Evolutionary conservation across 2,113 vertebrate species (phyloP), one percentile per base, ranked within the genome.

Genomic region (Petromus typicus): DNA sequence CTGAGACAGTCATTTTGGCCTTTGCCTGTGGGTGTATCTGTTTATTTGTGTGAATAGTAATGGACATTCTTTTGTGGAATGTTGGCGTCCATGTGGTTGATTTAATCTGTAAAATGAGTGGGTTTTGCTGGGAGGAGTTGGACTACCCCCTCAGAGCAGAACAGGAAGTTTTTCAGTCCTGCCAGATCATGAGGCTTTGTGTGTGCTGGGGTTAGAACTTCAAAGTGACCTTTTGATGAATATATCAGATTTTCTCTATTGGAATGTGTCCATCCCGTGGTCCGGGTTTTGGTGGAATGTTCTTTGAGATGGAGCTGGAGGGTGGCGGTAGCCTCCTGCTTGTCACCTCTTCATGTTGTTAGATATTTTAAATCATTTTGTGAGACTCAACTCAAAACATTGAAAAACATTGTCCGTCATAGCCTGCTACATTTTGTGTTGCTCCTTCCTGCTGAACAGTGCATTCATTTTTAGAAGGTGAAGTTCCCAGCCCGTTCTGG

Each of bases 31-130:
- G 91, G 91, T 63, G 83, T 97, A 93, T 96, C 88, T 96, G 45
- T 97, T 96, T 97, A 96, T 97, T 95, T 97, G 89, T 86, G 30
- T 69, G 76, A 97, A 91, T 91, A 90, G 91, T 85, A 96, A n/a
- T 96, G 95, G 95, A 89, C 96, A 95, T 97, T 96, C 93, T 56
- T 96, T 86, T 96, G 82, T 93, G 95, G 95, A 96, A 96, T 97
- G 86, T 95, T 98, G 97, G 96, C 96, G 91, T 96, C 90, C 80
- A 45, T 83, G 91, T 45, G 56, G 56, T 63, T 82, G 96, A 96
- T 97, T 94, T 97, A 95, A 98, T 98, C 96, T 91, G 96, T 54
- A 40, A 89, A 96, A 87, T 0, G n/a, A 95, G 96, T 96, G 84
- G 95, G 93, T 79, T 96, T 95, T 94, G 61, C 90, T 81, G 80